Evolutionary conservation across 1,140 invertebrate genomes (phyloP).

Genomic region (Nixonia krombeini): DNA sequence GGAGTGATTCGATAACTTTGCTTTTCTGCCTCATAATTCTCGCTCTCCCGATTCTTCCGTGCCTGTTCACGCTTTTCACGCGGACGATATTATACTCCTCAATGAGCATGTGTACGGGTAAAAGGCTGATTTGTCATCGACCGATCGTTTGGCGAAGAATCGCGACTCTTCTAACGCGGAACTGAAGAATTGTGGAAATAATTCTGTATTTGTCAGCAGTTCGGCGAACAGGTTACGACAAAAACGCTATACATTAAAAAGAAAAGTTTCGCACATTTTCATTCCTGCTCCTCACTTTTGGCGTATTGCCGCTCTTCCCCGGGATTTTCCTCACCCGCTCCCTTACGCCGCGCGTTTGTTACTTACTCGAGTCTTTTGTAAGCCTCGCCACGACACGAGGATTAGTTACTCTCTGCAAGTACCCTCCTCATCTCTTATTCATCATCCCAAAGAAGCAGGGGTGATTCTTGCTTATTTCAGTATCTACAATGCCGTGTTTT

Average conservation of each 20-base stretch:
- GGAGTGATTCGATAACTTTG: too few relatives aligned
- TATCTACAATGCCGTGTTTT: slow-evolving; percentile 13
- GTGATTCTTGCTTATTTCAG: slow-evolving; percentile 35
- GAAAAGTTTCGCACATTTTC: slow-evolving; percentile 1
- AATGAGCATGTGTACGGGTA: too few relatives aligned
- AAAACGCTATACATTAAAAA: slow-evolving; percentile 33
- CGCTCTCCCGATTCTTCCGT: too few relatives aligned
- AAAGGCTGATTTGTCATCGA: too few relatives aligned
- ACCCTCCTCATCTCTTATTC: slow-evolving; percentile 55
- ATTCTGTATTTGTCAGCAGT: background rate
- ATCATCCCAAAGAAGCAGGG: slow-evolving; percentile 25
- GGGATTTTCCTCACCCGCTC: slow-evolving; percentile 15
- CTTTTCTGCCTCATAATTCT: slow-evolving; percentile 19
- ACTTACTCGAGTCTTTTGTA: slow-evolving; percentile 43
- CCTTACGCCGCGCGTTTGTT: slow-evolving; percentile 20
- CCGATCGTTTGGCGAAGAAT: too few relatives aligned
- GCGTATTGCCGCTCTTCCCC: slow-evolving; percentile 13
- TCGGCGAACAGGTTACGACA: slow-evolving; percentile 4
- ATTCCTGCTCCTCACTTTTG: slow-evolving; percentile 7
- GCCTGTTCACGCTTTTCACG: too few relatives aligned
- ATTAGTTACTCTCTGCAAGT: slow-evolving; percentile 56
- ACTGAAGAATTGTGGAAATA: too few relatives aligned
- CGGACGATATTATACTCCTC: too few relatives aligned
- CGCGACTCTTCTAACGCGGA: too few relatives aligned
- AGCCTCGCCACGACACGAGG: slow-evolving; percentile 43